Evolutionary conservation across 53 echinoderm and acorn worm species (phyloP).

Genomic region (Patiria pectinifera): DNA sequence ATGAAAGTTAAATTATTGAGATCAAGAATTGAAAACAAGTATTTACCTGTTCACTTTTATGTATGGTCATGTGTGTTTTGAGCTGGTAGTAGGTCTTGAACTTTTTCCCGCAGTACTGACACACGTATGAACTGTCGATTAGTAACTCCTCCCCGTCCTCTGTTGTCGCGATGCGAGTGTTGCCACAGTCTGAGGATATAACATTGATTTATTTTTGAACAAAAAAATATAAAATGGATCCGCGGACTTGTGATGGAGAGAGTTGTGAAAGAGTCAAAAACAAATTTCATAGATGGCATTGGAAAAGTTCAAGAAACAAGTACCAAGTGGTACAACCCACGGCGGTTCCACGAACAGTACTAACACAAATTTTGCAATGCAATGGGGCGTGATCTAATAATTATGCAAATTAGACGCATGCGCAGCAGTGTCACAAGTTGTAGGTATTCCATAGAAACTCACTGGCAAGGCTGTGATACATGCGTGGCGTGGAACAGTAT

Average conservation of each 20-base stretch:
- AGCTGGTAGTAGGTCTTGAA: constrained; percentile 94
- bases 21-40: not conserved
- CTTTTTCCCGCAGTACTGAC: constrained; percentile 87
- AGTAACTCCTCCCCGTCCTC: constrained; percentile 77
- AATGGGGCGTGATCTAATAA: no score
- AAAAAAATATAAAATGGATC: not conserved
- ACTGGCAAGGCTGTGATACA: no score
- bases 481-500: no score
- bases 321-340: no score
- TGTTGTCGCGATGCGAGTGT: constrained; percentile 61
- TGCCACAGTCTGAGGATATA: constrained; percentile 31
- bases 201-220: not conserved
- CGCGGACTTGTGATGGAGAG: not conserved
- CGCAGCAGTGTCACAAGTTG: no score
- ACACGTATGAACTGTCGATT: constrained; percentile 93
- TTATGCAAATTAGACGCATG: no score
- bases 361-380: no score
- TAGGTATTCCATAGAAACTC: no score
- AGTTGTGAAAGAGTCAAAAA: not conserved
- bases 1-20: no score
- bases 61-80: constrained; percentile 92
- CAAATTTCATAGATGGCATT: no score
- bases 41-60: constrained; percentile 88
- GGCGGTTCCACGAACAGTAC: no score
- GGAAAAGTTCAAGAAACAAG: no score